Evolutionary conservation across 2,888 invertebrate species (phyloP).

Genomic region (Eristalinus aeneus): DNA sequence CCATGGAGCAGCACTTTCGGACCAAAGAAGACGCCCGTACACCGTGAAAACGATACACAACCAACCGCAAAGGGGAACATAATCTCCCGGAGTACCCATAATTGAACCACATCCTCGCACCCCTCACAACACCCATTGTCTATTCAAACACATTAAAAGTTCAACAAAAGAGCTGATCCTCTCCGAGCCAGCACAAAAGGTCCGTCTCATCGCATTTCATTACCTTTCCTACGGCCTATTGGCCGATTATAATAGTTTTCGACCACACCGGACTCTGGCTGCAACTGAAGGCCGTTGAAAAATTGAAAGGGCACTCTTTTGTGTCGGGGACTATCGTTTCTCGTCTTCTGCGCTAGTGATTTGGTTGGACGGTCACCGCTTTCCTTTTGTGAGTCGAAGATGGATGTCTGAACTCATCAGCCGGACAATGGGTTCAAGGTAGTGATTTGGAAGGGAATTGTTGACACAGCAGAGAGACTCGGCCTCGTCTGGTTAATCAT

Average conservation of each 20-base stretch:
- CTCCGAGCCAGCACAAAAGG: neutral
- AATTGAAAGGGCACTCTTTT: slow-evolving; percentile 35
- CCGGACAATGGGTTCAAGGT: slow-evolving; percentile 44
- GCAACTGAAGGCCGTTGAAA: slow-evolving; percentile 31
- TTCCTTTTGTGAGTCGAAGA: slow-evolving; percentile 8
- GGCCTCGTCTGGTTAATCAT: neutral
- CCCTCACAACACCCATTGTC: neutral
- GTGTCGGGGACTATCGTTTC: slow-evolving; percentile 19
- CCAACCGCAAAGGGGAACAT: neutral
- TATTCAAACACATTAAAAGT: neutral
- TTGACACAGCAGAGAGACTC: slow-evolving; percentile 36
- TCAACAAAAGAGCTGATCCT: slow-evolving; percentile 31
- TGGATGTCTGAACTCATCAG: slow-evolving; percentile 4
- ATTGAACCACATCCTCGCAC: slow-evolving; percentile 18
- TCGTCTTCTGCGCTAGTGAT: too few relatives aligned
- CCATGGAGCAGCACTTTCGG: neutral
- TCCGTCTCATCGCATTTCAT: slow-evolving; percentile 31
- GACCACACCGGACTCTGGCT: slow-evolving; percentile 38
- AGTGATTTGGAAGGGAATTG: slow-evolving; percentile 52
- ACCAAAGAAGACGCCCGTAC: neutral
- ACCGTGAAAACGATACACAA: neutral
- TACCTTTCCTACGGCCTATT: slow-evolving; percentile 51
- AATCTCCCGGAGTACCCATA: slow-evolving; percentile 9
- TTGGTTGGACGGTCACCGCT: neutral
- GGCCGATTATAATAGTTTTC: slow-evolving; percentile 61